A percentile compares a stretch with the other conserved stretches of the same genome.
Evolutionary conservation across 2,113 vertebrate genomes (phyloP).

Genomic region (Rattus rattus): DNA sequence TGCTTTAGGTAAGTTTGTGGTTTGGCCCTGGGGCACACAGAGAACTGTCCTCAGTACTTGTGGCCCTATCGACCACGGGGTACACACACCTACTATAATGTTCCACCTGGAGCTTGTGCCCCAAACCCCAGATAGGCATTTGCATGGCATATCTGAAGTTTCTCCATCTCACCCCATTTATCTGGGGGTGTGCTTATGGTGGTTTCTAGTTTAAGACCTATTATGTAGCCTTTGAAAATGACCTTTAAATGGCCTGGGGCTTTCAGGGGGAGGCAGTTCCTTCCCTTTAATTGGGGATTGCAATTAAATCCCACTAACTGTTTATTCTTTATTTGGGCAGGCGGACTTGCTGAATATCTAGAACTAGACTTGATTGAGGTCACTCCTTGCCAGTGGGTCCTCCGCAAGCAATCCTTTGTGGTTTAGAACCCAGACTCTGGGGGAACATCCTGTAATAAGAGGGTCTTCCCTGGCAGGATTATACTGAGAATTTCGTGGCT

Average conservation of each 20-base stretch:
- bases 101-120: not conserved
- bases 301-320: constrained; percentile 16
- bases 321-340: constrained; percentile 53
- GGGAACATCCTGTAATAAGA: not conserved
- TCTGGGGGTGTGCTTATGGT: not conserved
- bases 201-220: not conserved
- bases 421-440: constrained; percentile 11
- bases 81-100: not conserved
- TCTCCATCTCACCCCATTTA: no score
- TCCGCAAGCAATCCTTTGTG: constrained; percentile 9
- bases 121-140: not conserved
- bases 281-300: not conserved
- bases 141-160: not conserved
- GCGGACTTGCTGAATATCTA: not conserved
- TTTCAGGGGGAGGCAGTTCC: not conserved
- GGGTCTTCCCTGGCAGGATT: not conserved
- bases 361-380: constrained; percentile 30
- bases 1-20: not conserved
- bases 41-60: not conserved
- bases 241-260: constrained; percentile 41
- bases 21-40: not conserved
- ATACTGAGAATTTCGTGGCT: not conserved
- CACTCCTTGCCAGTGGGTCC: not conserved
- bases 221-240: constrained; percentile 2
- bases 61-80: not conserved